phyloP scores from a whole-genome alignment of 2,888 invertebrate genomes.

The Notodonta dromedarius region DNA sequence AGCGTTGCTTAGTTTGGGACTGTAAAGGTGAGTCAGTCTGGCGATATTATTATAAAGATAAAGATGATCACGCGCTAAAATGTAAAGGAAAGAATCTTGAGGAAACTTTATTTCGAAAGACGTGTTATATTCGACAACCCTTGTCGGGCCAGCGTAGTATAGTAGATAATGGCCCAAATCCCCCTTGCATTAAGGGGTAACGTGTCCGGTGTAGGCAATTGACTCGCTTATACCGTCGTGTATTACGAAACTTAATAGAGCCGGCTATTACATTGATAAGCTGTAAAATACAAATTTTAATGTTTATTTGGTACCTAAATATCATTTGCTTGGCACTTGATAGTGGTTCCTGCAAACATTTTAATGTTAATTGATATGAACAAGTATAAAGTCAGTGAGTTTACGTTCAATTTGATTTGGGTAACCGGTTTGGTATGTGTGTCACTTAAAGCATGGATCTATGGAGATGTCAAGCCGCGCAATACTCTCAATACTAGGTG shows the following conservation, averaged over 20 bases:
- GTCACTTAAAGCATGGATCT: background rate
- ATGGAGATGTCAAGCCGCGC: too few species aligned
- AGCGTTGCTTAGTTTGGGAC: too few species aligned
- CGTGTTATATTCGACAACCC: too few species aligned
- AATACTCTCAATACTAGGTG: too few species aligned
- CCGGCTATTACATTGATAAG: conserved; percentile 3
- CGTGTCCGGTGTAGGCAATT: too few species aligned
- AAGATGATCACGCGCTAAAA: background rate
- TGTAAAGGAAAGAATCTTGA: background rate
- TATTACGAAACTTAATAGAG: too few species aligned
- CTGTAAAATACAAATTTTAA: background rate
- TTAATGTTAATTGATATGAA: background rate
- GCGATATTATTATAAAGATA: too few species aligned
- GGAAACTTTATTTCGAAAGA: background rate
- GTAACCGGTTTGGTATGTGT: background rate
- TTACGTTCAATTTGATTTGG: background rate
- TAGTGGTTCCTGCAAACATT: background rate
- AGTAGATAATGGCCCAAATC: too few species aligned
- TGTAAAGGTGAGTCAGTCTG: too few species aligned
- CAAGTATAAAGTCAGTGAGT: background rate
- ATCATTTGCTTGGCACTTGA: background rate
- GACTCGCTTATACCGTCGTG: too few species aligned
- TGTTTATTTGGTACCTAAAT: background rate
- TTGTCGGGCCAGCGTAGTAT: too few species aligned
- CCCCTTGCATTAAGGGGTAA: too few species aligned